Conservation (phyloP, 2,888 invertebrate genomes). For the Muschampia staudingeri region DNA sequence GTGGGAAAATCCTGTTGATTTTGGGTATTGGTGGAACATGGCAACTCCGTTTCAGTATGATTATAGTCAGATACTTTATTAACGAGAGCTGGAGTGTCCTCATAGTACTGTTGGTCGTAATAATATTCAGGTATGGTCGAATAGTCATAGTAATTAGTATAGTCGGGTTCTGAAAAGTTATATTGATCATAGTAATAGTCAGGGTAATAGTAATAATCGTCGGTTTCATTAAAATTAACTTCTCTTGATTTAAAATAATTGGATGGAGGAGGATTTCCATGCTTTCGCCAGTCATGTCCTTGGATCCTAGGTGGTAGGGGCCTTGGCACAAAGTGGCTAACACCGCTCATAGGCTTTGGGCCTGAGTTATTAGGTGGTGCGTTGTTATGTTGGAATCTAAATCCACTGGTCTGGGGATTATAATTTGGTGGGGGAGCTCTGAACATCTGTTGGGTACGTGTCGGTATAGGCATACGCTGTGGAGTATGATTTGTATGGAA, state of each 20-base stretch:
- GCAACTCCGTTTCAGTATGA: too few relatives aligned
- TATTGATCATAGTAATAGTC: neutral
- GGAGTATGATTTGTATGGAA: too few relatives aligned
- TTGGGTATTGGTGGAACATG: constrained; percentile 12
- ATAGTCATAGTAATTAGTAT: too few relatives aligned
- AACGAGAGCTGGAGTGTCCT: too few relatives aligned
- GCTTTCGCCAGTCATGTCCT: constrained; percentile 32
- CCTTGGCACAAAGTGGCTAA: constrained; percentile 33
- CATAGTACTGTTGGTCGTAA: too few relatives aligned
- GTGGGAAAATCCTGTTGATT: constrained; percentile 63
- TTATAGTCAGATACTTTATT: too few relatives aligned
- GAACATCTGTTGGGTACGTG: constrained; percentile 22
- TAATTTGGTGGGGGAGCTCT: constrained; percentile 28
- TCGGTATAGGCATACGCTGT: constrained; percentile 5
- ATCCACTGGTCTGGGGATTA: constrained; percentile 11
- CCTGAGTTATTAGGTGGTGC: neutral
- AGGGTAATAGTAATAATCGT: neutral
- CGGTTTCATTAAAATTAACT: too few relatives aligned
- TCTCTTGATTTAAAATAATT: constrained; percentile 17
- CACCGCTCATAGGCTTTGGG: constrained; percentile 52
- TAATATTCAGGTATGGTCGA: too few relatives aligned
- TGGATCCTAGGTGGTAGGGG: constrained; percentile 25
- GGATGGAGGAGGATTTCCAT: constrained; percentile 19
- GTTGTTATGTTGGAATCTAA: constrained; percentile 18
- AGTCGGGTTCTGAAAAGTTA: neutral